Evolutionary conservation across 1,140 invertebrate species (phyloP), one percentile per base, ranked within the genome.

Genomic region (Pseudachorutes palmiensis): DNA sequence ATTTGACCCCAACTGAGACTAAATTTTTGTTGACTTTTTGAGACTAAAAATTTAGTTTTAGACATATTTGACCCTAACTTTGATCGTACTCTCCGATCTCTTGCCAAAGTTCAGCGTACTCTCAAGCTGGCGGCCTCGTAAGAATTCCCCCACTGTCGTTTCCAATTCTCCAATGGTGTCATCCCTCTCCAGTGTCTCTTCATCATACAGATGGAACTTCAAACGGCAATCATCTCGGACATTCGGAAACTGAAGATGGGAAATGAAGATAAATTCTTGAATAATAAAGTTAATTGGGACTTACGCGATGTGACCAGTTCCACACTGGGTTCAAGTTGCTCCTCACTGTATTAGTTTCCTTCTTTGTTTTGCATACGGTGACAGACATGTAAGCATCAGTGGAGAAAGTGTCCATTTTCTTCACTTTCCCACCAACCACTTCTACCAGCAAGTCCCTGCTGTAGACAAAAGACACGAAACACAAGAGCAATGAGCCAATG

Each of bases 121-220:
- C 2, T 60, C 29, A 9, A 12, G 24, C 30, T 12, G 26, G 5
- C 58, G 3, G 26, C 31, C 58, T 9, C 30, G 26, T 2, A 60
- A 5, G 9, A 9, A 60, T 26, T 60, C 3, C 14, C 26, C 58
- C 5, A 60, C 26, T 31, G 24, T 28, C 3, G 30, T 29, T 30
- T 60, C 30, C 24, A 29, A 14, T 31, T 26, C 22, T 28, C 58
- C 58, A 26, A 60, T 60, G 51, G 14, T 57, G 51, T 55, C 51
- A 60, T 60, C 58, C 26, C 14, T 12, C 14, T 9, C 3, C 14
- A 60, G 2, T 32, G 24, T 30, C 3, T 60, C 58, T 29, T 28
- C 24, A 60, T 60, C 58, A 31, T 60, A 60, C 29, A 60, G 29
- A 60, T 60, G 58, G 30, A 60, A 60, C 22, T 60, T 60, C 3